Conservation (phyloP, 2,797 vertebrate genomes). For the Heteromormyrus szaboi region DNA sequence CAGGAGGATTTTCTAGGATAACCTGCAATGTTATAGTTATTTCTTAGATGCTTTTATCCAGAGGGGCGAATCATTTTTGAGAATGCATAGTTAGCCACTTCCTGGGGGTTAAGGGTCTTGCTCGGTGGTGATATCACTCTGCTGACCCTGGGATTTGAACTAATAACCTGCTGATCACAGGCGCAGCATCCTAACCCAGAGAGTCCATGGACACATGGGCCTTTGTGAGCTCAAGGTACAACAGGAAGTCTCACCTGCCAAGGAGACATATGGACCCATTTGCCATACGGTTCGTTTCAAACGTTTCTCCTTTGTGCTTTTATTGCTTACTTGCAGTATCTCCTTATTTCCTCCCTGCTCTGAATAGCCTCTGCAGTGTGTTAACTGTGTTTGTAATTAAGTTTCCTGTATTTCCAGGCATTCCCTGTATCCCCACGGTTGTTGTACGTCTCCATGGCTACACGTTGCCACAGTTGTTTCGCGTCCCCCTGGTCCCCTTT, state of each 20-base stretch:
- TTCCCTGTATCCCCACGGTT: neutral
- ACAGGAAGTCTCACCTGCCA: neutral
- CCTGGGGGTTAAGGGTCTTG: neutral
- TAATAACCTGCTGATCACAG: neutral
- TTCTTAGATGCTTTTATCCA: neutral
- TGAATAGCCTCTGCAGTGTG: neutral
- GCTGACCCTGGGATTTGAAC: neutral
- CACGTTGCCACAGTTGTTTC: neutral
- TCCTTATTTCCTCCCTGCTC: neutral
- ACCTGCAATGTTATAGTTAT: neutral
- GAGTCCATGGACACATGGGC: neutral
- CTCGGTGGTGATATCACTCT: neutral
- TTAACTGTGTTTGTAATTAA: neutral
- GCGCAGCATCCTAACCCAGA: neutral
- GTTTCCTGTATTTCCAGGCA: neutral
- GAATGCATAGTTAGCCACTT: neutral
- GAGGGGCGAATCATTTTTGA: neutral
- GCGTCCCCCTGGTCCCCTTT: neutral
- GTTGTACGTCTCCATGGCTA: neutral
- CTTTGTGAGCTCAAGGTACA: neutral
- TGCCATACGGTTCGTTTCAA: neutral
- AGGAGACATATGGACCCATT: neutral
- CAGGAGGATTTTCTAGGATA: neutral
- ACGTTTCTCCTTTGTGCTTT: neutral
- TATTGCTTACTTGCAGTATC: neutral